Base-by-base conservation (phyloP, 1,140 invertebrate genomes). In the Stegodyphus mimosarum region DNA sequence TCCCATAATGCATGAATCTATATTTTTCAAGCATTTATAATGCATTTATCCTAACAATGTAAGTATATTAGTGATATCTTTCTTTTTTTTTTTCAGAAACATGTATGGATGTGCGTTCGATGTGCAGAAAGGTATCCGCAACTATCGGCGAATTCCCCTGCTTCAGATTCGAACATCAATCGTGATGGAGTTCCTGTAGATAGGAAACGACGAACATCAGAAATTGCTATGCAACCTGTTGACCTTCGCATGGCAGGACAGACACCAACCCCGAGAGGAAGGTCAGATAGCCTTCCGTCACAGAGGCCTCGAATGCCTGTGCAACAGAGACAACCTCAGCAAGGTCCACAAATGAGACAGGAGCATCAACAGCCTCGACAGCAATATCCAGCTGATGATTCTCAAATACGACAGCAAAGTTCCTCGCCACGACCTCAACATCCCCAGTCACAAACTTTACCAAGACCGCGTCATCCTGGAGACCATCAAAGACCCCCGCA, bases 61-160 rank as follows among this genome's bases (percentile, higher is more conserved):
- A 33, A 33, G 3, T 33, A 33, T 1, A 33, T 33, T 33, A 33
- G 33, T 33, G 33, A 33, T 3, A 33, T 33, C 33, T 5, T 67
- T 5, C 17, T 67, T n/a, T 67, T 0, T n/a, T n/a, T 17, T n/a
- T 67, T 75, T 10, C 18, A 84, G 81, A 84, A 84, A 76, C 81
- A 84, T 50, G 81, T 84, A 15, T 84, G 81, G 81, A 84, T 84
- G 81, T 84, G 81, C 71, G n/a, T 55, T 6, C 49, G 49, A 18
- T 84, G 81, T 55, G 63, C 60, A 5, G 81, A 84, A n/a, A 75
- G 64, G 63, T 84, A 75, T 63, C 81, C 81, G n/a, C 72, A 72
- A 13, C 33, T 84, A 17, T 5, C 60, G 7, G 17, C 51, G 48
- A 33, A 13, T 15, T 13, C 6, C 48, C 3, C 13, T 18, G 50